These are phyloP conservation scores for Smutsia temminckii DNA, from an alignment of 2,797 vertebrate genomes.

Conservation along the genomic window DNA sequence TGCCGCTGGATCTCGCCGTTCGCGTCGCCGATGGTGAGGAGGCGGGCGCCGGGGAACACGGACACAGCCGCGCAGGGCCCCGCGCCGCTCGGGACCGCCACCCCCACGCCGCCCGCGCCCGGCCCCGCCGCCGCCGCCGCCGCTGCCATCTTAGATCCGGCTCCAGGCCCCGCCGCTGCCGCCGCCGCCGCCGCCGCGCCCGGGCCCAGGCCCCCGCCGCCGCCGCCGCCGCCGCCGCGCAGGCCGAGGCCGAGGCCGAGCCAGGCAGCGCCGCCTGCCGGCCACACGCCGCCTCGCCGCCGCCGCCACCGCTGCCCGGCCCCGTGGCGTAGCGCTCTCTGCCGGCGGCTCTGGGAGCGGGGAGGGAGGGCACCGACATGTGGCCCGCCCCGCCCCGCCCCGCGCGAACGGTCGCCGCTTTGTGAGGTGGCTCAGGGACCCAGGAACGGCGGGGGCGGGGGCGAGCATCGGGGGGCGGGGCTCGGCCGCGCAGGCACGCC, in stretches of 20 bases:
- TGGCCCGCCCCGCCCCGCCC: background rate
- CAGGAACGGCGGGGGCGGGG: background rate
- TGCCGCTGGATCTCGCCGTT: constrained; percentile 98
- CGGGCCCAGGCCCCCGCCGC: constrained; percentile 66
- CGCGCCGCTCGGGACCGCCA: constrained; percentile 83
- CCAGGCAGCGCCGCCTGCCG: constrained; percentile 73
- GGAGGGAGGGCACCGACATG: background rate
- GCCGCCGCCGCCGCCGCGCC: constrained; percentile 19
- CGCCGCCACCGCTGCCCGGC: constrained; percentile 34
- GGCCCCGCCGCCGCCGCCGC: constrained; percentile 68
- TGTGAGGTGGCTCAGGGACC: constrained; percentile 57
- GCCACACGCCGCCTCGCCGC: constrained; percentile 61
- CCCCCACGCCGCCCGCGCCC: constrained; percentile 71
- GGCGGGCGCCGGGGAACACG: constrained; percentile 96
- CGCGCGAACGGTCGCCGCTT: constrained; percentile 63
- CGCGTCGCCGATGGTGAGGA: constrained; percentile 96
- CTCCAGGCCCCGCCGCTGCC: constrained; percentile 73
- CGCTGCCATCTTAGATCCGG: constrained; percentile 75
- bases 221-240: constrained; percentile 61
- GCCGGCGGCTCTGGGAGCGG: constrained; percentile 6
- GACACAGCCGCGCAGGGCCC: constrained; percentile 95
- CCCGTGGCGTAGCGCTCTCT: constrained; percentile 63
- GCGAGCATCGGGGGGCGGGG: constrained; percentile 35
- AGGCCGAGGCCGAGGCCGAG: constrained; percentile 70
- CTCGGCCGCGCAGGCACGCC: constrained; percentile 32